Evolutionary conservation across 23 tunicate species (phyloP), one percentile per base, ranked within the genome.

Genomic region (Ciona savignyi): DNA sequence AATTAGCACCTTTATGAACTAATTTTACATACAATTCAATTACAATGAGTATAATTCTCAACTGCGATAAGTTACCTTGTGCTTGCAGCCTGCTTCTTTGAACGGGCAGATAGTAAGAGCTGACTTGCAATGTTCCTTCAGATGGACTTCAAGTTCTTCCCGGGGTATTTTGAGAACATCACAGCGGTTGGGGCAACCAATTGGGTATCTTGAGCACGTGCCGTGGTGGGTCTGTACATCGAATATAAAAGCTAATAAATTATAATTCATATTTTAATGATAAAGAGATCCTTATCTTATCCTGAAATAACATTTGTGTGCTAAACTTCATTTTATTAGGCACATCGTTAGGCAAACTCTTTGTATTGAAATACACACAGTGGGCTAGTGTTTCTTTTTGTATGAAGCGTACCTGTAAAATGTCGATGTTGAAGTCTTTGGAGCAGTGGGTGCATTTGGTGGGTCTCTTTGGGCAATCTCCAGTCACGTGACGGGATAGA

Each of bases 21-120:
- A n/a, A n/a, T n/a, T n/a, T n/a, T n/a, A n/a, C n/a, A n/a, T n/a
- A n/a, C n/a, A n/a, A n/a, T n/a, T n/a, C n/a, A n/a, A n/a, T n/a
- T n/a, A n/a, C n/a, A n/a, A n/a, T n/a, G n/a, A n/a, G n/a, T n/a
- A n/a, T n/a, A n/a, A n/a, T n/a, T n/a, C n/a, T n/a, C n/a, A n/a
- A n/a, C n/a, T n/a, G 9, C 29, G 9, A 15, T 26, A 34, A 24
- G 66, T 73, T 78, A 89, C 96, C 77, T 83, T 89, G 60, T 89
- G 96, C 67, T 89, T 89, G 69, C 96, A 89, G 70, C 96, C 96
- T 31, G 84, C 88, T 78, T 89, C 96, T 74, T 89, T 89, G 68
- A 74, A 89, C 15, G 96, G 96, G 68, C 96, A 89, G 25, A 56
- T 28, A 22, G 85, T 83, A 9, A 89, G 62, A 1, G 96, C 96